These are phyloP conservation scores for Phania funesta DNA, from an alignment of 2,888 invertebrate species.

Conservation along the genomic window DNA sequence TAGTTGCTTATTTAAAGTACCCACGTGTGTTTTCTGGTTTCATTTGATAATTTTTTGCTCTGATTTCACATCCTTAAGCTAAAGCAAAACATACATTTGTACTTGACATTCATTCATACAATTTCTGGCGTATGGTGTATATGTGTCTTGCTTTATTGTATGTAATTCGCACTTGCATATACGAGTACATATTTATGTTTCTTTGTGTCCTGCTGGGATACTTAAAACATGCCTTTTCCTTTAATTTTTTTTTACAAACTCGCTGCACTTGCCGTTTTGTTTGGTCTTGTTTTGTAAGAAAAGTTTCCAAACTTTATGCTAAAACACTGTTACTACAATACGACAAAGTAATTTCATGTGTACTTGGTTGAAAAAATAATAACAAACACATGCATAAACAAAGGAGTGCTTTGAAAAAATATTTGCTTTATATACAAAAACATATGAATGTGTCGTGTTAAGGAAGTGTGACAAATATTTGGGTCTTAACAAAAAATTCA, in stretches of 20 bases:
- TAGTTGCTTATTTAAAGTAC: no score
- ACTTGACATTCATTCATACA: no score
- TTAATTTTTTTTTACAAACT: neutral
- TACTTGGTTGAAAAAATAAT: neutral
- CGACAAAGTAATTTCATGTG: conserved; percentile 14
- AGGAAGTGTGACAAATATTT: neutral
- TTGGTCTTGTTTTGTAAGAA: neutral
- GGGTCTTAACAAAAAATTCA: neutral
- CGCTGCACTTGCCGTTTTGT: neutral
- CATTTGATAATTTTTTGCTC: no score
- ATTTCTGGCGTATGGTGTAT: no score
- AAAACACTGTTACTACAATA: neutral
- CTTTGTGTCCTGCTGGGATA: conserved; percentile 73
- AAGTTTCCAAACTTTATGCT: neutral
- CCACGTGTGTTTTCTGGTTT: no score
- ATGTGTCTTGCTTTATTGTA: neutral
- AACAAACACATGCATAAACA: neutral
- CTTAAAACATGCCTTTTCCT: conserved; percentile 70
- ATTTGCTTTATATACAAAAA: neutral
- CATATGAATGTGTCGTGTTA: neutral
- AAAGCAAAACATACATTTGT: no score
- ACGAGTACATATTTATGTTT: neutral
- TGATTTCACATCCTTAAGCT: no score
- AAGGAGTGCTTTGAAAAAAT: neutral
- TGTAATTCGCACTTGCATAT: neutral